Evolutionary conservation across 1,140 invertebrate genomes (phyloP), one percentile per base, ranked within the genome.

Genomic region (Orchestia grillus): DNA sequence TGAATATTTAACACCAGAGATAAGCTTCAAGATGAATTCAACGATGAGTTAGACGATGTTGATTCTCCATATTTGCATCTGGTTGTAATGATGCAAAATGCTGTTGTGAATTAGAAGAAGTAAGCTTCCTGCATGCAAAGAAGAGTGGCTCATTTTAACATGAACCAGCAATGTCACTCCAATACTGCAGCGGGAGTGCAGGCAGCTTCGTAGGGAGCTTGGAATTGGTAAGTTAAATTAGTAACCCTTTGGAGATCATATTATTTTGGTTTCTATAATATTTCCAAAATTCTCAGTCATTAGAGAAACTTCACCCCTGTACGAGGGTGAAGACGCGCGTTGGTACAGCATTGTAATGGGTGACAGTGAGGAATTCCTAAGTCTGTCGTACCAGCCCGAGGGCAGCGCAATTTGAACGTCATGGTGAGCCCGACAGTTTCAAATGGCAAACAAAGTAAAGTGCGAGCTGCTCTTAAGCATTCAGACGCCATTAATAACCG

Each of bases 381-480:
- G 23, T 91, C 88, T 19, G 88, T 42, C 42, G 41, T 42, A 44
- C 28, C 3, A 11, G 41, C 88, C 41, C 44, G 41, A 8, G 44
- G 92, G 92, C 92, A 28, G 44, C 8, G 43, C 44, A 94, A 94
- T 94, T 94, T 94, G 40, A 94, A 36, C 40, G 92, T 94, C 92
- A 94, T 94, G 92, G 41, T 15, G 36, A 94, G 19, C 19, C 36
- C 92, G 43, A 42, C 6, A 44, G 43, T 45, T 40, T 94, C 92
- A 44, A 94, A 94, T 94, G 44, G 43, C 92, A 94, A 94, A 94
- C 92, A 94, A 94, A 94, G 44, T 94, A 47, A 94, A 94, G 44
- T 28, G 43, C 43, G 44, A 94, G 92, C 92, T 45, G 92, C 44
- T 47, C 92, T 94, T 94, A 94, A 8, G 44, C 92, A 94, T 94